These are phyloP conservation scores for Orbicella faveolata DNA, from an alignment of 64 coral and sea anemone species.

Conservation along the genomic window DNA sequence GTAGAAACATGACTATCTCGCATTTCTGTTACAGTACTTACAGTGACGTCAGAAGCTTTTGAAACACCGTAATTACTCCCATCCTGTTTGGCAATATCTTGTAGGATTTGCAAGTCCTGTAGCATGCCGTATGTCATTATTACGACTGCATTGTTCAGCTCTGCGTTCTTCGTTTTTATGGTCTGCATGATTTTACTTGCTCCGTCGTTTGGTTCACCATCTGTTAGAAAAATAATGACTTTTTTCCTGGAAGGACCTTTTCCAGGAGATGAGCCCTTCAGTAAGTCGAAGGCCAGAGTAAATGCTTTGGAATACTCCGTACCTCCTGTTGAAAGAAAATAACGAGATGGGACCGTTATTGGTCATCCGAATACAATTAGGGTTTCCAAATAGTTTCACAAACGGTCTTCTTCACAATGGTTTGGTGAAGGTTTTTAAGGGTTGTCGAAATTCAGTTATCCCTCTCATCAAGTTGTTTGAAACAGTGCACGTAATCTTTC, in stretches of 20 bases:
- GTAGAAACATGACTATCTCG: too few species aligned
- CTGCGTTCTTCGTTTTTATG: slow-evolving; percentile 37
- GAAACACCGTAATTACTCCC: background rate
- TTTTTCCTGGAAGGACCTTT: slow-evolving; percentile 5
- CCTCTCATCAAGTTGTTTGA: too few species aligned
- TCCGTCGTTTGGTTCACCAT: slow-evolving; percentile 47
- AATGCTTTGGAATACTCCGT: slow-evolving; percentile 37
- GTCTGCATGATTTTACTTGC: background rate
- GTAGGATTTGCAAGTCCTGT: background rate
- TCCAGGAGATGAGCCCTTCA: background rate
- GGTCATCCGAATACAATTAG: background rate
- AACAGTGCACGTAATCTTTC: too few species aligned
- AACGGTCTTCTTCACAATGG: too few species aligned
- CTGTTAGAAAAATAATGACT: slow-evolving; percentile 52
- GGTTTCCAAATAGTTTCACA: too few species aligned
- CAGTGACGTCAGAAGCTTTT: slow-evolving; percentile 4
- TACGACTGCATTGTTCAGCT: slow-evolving; percentile 20
- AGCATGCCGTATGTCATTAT: slow-evolving; percentile 66
- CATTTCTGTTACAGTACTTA: background rate
- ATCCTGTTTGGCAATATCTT: slow-evolving; percentile 25
- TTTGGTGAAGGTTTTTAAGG: too few species aligned
- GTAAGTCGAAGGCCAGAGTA: slow-evolving; percentile 35
- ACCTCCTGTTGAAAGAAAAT: slow-evolving; percentile 5
- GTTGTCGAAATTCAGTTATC: too few species aligned
- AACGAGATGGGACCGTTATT: background rate